Evolutionary conservation across 2,888 invertebrate species (phyloP).

Genomic region (Eulithis prunata): DNA sequence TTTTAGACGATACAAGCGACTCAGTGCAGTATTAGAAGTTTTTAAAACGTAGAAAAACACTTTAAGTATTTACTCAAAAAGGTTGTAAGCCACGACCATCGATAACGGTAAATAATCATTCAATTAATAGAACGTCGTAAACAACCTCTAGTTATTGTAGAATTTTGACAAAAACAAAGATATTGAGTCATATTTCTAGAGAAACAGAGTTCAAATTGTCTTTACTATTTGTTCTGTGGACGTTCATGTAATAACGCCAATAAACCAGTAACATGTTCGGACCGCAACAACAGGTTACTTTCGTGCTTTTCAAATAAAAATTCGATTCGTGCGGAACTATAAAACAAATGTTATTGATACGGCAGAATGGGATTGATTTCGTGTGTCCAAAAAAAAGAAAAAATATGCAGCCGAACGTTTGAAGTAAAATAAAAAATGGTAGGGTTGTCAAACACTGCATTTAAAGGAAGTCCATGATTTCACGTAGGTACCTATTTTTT

Average conservation of each 20-base stretch:
- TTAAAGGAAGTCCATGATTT: too few species aligned
- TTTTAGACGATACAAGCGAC: too few species aligned
- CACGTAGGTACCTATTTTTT: too few species aligned
- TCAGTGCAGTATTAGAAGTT: too few species aligned
- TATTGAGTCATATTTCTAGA: slow-evolving; percentile 14
- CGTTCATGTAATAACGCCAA: slow-evolving; percentile 43
- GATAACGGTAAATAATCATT: slow-evolving; percentile 29
- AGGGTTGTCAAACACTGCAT: slow-evolving; percentile 19
- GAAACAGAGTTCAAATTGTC: slow-evolving; percentile 11
- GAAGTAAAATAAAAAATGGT: not conserved
- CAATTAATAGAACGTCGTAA: slow-evolving; percentile 27
- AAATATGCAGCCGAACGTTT: not conserved
- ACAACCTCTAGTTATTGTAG: slow-evolving; percentile 18
- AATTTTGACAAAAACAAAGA: slow-evolving; percentile 10
- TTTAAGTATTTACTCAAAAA: slow-evolving; percentile 1
- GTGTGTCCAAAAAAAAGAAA: slow-evolving; percentile 6
- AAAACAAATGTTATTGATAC: slow-evolving; percentile 45
- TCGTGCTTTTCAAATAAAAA: slow-evolving; percentile 57
- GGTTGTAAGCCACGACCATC: slow-evolving; percentile 13
- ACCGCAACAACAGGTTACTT: slow-evolving; percentile 58
- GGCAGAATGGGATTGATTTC: slow-evolving; percentile 28
- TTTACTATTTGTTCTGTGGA: slow-evolving; percentile 21
- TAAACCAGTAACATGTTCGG: slow-evolving; percentile 46
- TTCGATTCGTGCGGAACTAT: slow-evolving; percentile 42
- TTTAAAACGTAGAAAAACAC: not conserved